These are phyloP conservation scores for Oeneis ivallda DNA, from an alignment of 2,888 invertebrate genomes.

Conservation along the genomic window DNA sequence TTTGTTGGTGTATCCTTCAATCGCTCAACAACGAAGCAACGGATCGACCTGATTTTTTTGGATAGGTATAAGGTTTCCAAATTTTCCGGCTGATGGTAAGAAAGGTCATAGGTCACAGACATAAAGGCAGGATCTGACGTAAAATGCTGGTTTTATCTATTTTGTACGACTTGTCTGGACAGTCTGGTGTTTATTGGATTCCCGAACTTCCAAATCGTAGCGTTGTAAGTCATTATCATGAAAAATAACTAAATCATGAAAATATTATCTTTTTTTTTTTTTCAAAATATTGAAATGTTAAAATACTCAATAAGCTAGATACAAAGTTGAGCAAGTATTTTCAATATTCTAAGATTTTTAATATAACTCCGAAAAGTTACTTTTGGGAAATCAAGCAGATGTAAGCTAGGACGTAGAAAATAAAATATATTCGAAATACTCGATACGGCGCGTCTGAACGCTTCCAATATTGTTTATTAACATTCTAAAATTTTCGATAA, in stretches of 20 bases:
- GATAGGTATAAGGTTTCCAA: not conserved
- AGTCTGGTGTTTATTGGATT: not conserved
- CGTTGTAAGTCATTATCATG: no score
- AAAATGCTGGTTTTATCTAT: not conserved
- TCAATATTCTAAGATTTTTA: not conserved
- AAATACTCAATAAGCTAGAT: not conserved
- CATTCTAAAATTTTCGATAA: not conserved
- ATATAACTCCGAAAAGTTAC: not conserved
- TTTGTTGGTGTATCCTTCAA: no score
- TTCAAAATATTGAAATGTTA: not conserved
- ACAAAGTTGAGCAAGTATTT: not conserved
- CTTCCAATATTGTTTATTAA: not conserved
- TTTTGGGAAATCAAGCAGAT: conserved; percentile 13
- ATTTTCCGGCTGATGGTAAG: not conserved
- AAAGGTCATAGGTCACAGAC: conserved; percentile 6
- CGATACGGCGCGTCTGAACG: not conserved
- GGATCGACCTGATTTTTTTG: no score
- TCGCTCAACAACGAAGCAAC: no score
- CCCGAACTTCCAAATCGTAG: no score
- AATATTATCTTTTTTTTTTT: not conserved
- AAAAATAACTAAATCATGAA: no score
- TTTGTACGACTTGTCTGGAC: not conserved
- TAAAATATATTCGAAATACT: not conserved
- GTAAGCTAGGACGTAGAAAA: not conserved
- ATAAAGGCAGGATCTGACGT: not conserved